A percentile compares a stretch with the other conserved stretches of the same genome.
phyloP scores from a whole-genome alignment of 2,888 invertebrate species.

The Erebia ligea region DNA sequence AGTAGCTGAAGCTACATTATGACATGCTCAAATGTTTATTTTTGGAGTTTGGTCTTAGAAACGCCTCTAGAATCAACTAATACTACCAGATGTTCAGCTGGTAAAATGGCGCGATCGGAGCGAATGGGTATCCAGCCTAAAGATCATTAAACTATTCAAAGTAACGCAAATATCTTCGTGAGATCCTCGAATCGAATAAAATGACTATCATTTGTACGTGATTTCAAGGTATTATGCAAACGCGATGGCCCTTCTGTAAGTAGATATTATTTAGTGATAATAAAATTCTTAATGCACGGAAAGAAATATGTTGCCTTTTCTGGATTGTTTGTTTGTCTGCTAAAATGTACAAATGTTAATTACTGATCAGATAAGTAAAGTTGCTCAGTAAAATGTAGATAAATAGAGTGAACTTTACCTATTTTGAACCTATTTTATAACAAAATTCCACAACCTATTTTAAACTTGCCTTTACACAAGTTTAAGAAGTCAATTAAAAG shows the following conservation, averaged over 20 bases:
- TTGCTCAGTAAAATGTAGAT: neutral
- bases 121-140: neutral
- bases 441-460: too few relatives aligned
- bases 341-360: neutral
- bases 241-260: neutral
- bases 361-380: neutral
- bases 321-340: neutral
- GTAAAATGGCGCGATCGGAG: too few relatives aligned
- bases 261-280: neutral
- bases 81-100: too few relatives aligned
- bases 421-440: too few relatives aligned
- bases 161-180: constrained; percentile 19
- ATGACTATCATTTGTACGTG: constrained; percentile 5
- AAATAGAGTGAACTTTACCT: neutral
- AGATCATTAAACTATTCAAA: constrained; percentile 26
- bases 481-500: too few relatives aligned
- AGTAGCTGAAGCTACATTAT: too few relatives aligned
- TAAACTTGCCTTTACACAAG: too few relatives aligned
- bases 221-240: constrained; percentile 27
- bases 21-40: too few relatives aligned
- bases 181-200: constrained; percentile 16
- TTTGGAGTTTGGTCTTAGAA: too few relatives aligned
- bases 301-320: constrained; percentile 10
- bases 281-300: constrained; percentile 2
- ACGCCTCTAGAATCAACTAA: too few relatives aligned